Base-by-base conservation (phyloP, 2,888 invertebrate species). In the Therioaphis trifolii region DNA sequence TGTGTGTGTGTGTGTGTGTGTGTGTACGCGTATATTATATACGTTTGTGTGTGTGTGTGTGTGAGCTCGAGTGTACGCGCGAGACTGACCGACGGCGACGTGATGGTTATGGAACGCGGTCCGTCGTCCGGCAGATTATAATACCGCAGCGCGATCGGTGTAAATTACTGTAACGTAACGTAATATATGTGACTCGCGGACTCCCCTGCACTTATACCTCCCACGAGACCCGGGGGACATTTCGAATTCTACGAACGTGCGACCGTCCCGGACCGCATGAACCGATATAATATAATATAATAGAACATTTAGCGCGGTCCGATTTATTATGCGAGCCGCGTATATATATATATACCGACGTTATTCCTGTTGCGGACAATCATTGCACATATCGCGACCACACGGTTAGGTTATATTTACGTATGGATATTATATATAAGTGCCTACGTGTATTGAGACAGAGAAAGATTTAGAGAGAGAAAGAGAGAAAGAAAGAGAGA, bases 101-200 rank as follows among this genome's bases (percentile, higher is more conserved):
- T n/a, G 68, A 11, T 68, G n/a, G n/a, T n/a, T 63, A 63, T 68
- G 68, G 68, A 40, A 68, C 68, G 68, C 35, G 18, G 68, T 68
- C 68, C 27, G 18, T n/a, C n/a, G n/a, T 15, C 66, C 66, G 66
- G 29, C 29, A 14, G 63, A 63, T 55, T 55, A n/a, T n/a, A n/a
- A n/a, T n/a, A n/a, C n/a, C n/a, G n/a, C n/a, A n/a, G n/a, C n/a
- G n/a, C 55, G 21, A 55, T 55, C 63, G 63, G 68, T 68, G 68
- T 68, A 40, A 68, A 68, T 68, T 68, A 68, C 21, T 55, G n/a
- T n/a, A n/a, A n/a, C n/a, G n/a, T n/a, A n/a, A n/a, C n/a, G n/a
- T n/a, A 55, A 9, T 55, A 43, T 63, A 63, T 35, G 68, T 68
- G 35, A 29, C 35, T 35, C 66, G 66, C 35, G 66, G 0, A 1